Evolutionary conservation across 2,113 vertebrate genomes (phyloP), one percentile per base, ranked within the genome.

Genomic region (Gallinago jamesoni): DNA sequence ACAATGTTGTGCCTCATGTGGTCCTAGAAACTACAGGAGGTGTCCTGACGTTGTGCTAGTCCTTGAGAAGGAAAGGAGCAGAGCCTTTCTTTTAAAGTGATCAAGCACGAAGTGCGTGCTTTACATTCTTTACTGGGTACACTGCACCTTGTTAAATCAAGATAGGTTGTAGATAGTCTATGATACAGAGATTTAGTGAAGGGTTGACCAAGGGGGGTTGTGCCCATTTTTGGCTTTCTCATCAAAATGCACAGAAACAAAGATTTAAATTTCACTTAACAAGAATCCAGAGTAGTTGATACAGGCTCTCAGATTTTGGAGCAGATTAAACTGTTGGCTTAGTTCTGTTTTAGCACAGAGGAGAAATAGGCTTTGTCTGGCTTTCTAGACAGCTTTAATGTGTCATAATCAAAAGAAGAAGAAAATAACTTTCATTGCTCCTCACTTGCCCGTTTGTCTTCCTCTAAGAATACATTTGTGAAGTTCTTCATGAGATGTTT

Each of bases 311-410:
- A 43, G 53, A 33, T 91, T 90, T 79, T 63, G 28, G 62, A 79
- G 39, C 43, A 82, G 35, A 35, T 82, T 6, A 87, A 94, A 52
- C 39, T 62, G 7, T 48, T 75, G 60, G 12, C 48, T 91, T 87
- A 79, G 14, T 84, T 94, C 19, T 78, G 5, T 43, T 85, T 57
- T n/a, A 73, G 48, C 50, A 73, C 50, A 69, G 76, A 86, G 53
- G 30, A 84, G 35, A 75, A 75, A 31, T 37, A 69, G 14, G 30
- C 39, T 92, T 73, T 86, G 75, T 93, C 88, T 91, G 70, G 48
- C 12, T 60, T 96, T 82, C 75, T 93, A 94, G 82, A 93, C 75
- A 94, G 41, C 75, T 93, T 89, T 93, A 43, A 91, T 85, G 53
- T 79, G 50, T 41, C 41, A 22, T 21, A 89, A 83, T 64, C 59